Evolutionary conservation across 2,888 invertebrate species (phyloP), one percentile per base, ranked within the genome.

Genomic region (Pristionchus exspectatus): DNA sequence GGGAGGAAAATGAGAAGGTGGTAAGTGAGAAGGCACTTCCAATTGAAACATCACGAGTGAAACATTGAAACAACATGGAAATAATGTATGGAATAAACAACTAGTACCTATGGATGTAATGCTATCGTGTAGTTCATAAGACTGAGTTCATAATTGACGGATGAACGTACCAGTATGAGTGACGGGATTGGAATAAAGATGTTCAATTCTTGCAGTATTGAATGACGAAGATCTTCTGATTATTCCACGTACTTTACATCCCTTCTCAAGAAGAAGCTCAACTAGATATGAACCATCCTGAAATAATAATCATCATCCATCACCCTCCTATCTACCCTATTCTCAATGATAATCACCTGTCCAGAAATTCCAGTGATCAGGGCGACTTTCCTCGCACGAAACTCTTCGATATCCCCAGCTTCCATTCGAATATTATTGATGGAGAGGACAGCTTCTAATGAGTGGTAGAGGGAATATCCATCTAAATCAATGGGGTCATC

Each of bases 321-420:
- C 33, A 4, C 12, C 18, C 54, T 50, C 33, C 27, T n/a, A 10
- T 59, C 59, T 85, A 85, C 85, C 59, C 14, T 72, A 72, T 18
- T 33, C 18, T 30, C 59, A 33, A 66, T 54, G 27, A 30, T n/a
- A 72, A n/a, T 72, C 96, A 98, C 98, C 97, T 99, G 99, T 63
- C 99, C 99, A 72, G 98, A 98, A 91, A 99, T 98, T 92, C 99
- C 99, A 90, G 98, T 98, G 94, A 99, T 97, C 90, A 99, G 96
- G 21, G 98, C 98, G 86, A 98, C 96, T 93, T 96, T 96, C n/a
- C 94, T 81, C 30, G 94, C 93, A 30, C 93, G 81, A 87, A 93
- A 94, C n/a, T 92, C 93, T 38, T 87, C 93, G 56, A 93, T 90
- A 69, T 94, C 94, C 30, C 86, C n/a, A n/a, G n/a, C 89, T 69